phyloP scores from a whole-genome alignment of 2,797 vertebrate genomes.

The Melanogrammus aeglefinus region DNA sequence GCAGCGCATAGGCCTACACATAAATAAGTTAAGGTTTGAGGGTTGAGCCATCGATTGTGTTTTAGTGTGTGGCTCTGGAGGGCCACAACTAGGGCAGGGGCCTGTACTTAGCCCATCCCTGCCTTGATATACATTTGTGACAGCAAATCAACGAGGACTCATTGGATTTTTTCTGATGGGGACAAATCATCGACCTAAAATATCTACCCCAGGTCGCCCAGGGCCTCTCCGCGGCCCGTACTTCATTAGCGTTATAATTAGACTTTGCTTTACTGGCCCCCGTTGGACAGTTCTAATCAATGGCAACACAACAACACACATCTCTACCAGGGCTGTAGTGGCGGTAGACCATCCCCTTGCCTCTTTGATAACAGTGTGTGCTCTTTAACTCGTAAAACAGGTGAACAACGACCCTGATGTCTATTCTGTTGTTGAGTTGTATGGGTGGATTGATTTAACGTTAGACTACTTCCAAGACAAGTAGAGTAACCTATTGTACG shows the following conservation, averaged over 20 bases:
- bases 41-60: slow-evolving; percentile 44
- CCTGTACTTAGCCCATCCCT: slow-evolving; percentile 52
- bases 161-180: slow-evolving; percentile 66
- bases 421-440: no score
- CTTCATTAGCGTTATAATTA: slow-evolving; percentile 79
- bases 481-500: no score
- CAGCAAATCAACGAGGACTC: slow-evolving; percentile 63
- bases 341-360: slow-evolving; percentile 19
- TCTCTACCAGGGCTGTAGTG: slow-evolving; percentile 46
- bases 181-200: slow-evolving; percentile 75
- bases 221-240: slow-evolving; percentile 56
- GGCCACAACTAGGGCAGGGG: slow-evolving; percentile 48
- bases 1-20: slow-evolving; percentile 4
- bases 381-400: neutral
- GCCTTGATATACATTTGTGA: slow-evolving; percentile 58
- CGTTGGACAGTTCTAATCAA: slow-evolving; percentile 68
- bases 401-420: neutral
- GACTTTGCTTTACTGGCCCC: slow-evolving; percentile 70
- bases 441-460: no score
- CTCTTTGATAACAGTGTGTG: neutral
- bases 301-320: slow-evolving; percentile 67
- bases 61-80: slow-evolving; percentile 30
- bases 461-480: no score
- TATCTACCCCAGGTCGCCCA: slow-evolving; percentile 65
- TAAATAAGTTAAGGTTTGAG: slow-evolving; percentile 16